Conservation (phyloP, 1,140 invertebrate species). For the Cotesia typhae region DNA sequence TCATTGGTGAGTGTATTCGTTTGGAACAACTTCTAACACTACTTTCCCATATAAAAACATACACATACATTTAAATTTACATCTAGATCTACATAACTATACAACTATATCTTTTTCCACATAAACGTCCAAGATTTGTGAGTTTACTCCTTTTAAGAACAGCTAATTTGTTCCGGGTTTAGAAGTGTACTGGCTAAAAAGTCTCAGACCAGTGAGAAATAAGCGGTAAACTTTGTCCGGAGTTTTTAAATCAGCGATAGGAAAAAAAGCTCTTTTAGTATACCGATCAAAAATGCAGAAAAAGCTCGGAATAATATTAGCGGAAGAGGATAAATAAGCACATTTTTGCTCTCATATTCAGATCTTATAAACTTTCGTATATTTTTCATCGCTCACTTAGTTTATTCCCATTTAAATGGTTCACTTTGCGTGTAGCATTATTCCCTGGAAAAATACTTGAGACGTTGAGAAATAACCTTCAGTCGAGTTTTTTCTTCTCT, state of each 20-base stretch:
- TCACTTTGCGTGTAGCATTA: too few species aligned
- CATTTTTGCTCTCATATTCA: neutral
- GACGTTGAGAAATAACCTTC: too few species aligned
- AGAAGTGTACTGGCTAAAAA: conserved; percentile 3
- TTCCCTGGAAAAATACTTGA: too few species aligned
- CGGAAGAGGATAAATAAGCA: conserved; percentile 7
- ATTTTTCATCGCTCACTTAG: neutral
- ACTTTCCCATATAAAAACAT: conserved; percentile 40
- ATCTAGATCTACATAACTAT: neutral
- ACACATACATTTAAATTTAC: neutral
- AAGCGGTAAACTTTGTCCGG: neutral
- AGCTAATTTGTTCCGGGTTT: conserved; percentile 41
- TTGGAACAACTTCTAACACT: conserved; percentile 56
- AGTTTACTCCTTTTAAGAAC: conserved; percentile 45
- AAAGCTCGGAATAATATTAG: neutral
- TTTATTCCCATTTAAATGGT: neutral
- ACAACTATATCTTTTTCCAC: neutral
- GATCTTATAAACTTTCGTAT: neutral
- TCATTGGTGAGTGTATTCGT: conserved; percentile 48
- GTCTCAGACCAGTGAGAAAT: neutral
- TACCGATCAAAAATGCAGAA: neutral
- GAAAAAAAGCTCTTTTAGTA: neutral
- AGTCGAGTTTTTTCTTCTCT: too few species aligned
- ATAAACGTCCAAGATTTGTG: conserved; percentile 54
- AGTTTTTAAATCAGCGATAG: neutral